A percentile compares a stretch with the other conserved stretches of the same genome.
Evolutionary conservation across 1,140 invertebrate genomes (phyloP).

Genomic region (Linepithema humile): DNA sequence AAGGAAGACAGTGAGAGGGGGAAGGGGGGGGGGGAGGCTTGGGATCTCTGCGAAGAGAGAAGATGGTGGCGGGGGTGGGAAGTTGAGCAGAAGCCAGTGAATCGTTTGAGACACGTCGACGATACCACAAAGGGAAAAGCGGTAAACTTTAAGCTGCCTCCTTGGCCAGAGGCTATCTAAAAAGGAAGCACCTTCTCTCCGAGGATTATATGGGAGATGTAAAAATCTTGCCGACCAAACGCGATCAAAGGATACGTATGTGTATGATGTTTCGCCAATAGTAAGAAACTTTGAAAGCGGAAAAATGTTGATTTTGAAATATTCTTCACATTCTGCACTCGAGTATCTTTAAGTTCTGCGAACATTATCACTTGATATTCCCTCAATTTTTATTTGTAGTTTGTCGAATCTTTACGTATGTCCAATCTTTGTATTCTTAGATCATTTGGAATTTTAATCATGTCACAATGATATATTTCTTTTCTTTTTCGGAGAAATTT

Average conservation of each 20-base stretch:
- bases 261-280: not conserved
- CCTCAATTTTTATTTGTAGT: not conserved
- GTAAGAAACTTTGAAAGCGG: not conserved
- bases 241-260: not conserved
- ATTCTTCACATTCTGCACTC: not conserved
- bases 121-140: constrained; percentile 71
- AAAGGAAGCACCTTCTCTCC: constrained; percentile 24
- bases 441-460: not conserved
- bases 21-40: not conserved
- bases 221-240: constrained; percentile 46
- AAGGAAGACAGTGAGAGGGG: not conserved
- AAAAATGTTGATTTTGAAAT: constrained; percentile 25
- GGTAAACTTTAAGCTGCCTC: constrained; percentile 75
- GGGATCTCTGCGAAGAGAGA: not conserved
- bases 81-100: constrained; percentile 48
- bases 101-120: constrained; percentile 67
- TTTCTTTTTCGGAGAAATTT: not conserved
- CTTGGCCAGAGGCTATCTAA: constrained; percentile 67
- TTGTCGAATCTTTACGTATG: not conserved
- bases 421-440: not conserved
- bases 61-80: not conserved
- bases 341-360: not conserved
- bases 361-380: not conserved
- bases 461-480: not conserved
- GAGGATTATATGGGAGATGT: constrained; percentile 18